These are phyloP conservation scores for Cheilosia scutellata DNA, from an alignment of 2,888 invertebrate species.

Conservation along the genomic window DNA sequence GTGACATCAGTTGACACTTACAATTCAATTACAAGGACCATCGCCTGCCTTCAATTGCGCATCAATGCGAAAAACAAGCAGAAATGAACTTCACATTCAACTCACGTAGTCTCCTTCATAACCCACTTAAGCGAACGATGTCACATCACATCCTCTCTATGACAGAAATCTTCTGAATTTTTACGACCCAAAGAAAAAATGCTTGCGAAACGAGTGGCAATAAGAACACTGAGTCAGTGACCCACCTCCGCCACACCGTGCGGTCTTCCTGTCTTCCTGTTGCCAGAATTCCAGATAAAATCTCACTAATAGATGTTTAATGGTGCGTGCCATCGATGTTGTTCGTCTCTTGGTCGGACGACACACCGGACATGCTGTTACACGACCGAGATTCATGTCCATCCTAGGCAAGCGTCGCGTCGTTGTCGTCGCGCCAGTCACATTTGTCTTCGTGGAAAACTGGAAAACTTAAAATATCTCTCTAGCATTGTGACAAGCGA, in stretches of 20 bases:
- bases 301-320: conserved; percentile 74
- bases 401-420: conserved; percentile 37
- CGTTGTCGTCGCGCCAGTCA: conserved; percentile 9
- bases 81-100: conserved; percentile 36
- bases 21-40: conserved; percentile 73
- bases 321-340: conserved; percentile 66
- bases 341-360: conserved; percentile 28
- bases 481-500: conserved; percentile 55
- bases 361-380: conserved; percentile 51
- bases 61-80: not conserved
- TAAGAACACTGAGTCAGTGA: conserved; percentile 8
- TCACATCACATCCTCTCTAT: conserved; percentile 31
- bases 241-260: not conserved
- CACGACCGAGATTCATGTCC: conserved; percentile 58
- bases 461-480: conserved; percentile 43
- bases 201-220: conserved; percentile 32
- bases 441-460: conserved; percentile 51
- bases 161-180: conserved; percentile 55
- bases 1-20: conserved; percentile 67
- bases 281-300: conserved; percentile 56
- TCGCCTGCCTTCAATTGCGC: conserved; percentile 22
- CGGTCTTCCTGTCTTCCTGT: not conserved
- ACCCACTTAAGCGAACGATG: conserved; percentile 72
- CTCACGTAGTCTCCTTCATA: conserved; percentile 69
- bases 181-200: conserved; percentile 46